These are phyloP conservation scores for Condylura cristata DNA, from an alignment of 2,113 vertebrate genomes.

Conservation along the genomic window DNA sequence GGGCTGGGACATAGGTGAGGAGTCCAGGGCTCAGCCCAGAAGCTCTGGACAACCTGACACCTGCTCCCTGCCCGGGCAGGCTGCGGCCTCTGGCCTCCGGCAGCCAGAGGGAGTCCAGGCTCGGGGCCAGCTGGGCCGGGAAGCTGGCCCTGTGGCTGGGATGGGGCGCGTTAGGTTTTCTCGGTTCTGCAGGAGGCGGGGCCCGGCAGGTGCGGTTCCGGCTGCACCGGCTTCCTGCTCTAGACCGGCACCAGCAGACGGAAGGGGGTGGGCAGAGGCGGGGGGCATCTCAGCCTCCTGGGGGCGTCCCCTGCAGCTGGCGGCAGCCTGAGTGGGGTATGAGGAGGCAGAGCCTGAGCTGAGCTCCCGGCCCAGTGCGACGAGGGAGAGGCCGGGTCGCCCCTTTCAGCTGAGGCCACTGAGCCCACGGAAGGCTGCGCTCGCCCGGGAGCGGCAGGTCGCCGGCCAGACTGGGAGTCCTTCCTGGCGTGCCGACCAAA, in stretches of 20 bases:
- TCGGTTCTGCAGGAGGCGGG: background rate
- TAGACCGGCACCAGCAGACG: background rate
- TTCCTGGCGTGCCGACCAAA: background rate
- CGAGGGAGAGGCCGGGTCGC: too few species aligned
- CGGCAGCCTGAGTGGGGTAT: background rate
- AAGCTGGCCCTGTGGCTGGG: background rate
- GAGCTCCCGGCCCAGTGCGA: too few species aligned
- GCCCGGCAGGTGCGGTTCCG: background rate
- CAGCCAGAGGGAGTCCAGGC: background rate
- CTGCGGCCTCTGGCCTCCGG: background rate
- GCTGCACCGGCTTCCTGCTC: background rate
- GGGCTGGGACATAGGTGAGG: background rate
- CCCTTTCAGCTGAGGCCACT: background rate
- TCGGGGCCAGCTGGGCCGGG: background rate
- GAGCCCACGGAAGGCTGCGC: background rate
- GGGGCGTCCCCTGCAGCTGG: background rate
- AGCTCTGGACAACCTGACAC: too few species aligned
- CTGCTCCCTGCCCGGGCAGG: background rate
- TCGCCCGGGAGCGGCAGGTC: background rate
- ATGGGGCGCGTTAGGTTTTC: background rate
- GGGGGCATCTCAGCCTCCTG: accelerated
- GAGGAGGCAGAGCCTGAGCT: background rate
- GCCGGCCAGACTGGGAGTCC: background rate
- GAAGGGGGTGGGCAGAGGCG: background rate
- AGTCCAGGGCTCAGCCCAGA: background rate